Evolutionary conservation across 2,113 vertebrate genomes (phyloP).

Genomic region (Trachemys scripta): DNA sequence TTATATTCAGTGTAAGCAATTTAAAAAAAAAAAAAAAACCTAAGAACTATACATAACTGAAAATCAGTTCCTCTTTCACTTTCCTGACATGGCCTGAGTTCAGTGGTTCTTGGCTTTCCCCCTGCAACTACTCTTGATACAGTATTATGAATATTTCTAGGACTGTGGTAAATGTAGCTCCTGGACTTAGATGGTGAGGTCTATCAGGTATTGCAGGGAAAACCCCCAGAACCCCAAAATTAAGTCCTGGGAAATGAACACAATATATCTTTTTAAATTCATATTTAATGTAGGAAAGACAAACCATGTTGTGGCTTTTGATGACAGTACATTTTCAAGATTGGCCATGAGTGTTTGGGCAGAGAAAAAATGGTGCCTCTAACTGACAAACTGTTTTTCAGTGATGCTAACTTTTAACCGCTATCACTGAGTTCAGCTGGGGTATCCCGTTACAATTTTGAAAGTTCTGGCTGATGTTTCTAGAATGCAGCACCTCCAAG

Average conservation of each 20-base stretch:
- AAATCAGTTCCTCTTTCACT: no score
- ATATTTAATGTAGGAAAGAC: not conserved
- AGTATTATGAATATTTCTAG: not conserved
- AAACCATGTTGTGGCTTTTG: not conserved
- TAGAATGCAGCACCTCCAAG: not conserved
- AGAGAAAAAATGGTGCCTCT: no score
- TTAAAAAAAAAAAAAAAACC: no score
- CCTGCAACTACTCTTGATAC: not conserved
- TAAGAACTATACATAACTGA: no score
- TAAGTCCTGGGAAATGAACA: not conserved
- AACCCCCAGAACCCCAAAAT: not conserved
- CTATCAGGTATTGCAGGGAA: not conserved
- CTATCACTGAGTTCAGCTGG: not conserved
- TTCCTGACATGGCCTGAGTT: no score
- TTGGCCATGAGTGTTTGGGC: not conserved
- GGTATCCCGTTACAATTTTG: not conserved
- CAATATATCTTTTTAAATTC: not conserved
- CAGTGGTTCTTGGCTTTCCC: not conserved
- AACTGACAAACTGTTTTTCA: not conserved
- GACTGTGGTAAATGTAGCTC: not conserved
- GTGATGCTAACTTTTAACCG: not conserved
- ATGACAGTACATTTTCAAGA: not conserved
- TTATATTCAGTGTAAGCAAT: no score
- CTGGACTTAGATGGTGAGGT: rapidly evolving
- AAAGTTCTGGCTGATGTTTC: not conserved